A percentile compares a stretch with the other conserved stretches of the same genome.
These are phyloP conservation scores for Mythimna impura DNA, from an alignment of 2,888 invertebrate species.

Conservation along the genomic window DNA sequence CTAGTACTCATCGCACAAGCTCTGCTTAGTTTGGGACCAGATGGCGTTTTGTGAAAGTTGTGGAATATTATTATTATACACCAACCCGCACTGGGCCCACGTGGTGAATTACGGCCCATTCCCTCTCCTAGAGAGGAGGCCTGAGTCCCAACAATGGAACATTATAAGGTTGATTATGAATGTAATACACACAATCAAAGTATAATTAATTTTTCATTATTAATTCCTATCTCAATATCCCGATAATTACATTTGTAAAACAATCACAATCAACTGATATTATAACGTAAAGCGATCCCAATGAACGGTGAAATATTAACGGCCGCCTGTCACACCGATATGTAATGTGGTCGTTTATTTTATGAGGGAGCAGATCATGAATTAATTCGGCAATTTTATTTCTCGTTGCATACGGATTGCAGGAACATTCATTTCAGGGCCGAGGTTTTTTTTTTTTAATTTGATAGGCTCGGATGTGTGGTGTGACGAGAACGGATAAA, in stretches of 20 bases:
- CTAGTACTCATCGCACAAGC: no score
- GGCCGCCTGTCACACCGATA: conserved; percentile 72
- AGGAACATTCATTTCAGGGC: neutral
- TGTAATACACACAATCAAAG: neutral
- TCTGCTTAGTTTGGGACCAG: no score
- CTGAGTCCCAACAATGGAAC: no score
- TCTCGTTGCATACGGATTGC: neutral
- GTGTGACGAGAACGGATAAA: no score
- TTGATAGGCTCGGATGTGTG: no score
- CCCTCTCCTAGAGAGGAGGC: no score
- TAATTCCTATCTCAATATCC: conserved; percentile 21
- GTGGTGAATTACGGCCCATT: no score
- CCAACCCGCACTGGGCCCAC: no score
- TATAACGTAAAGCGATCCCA: conserved; percentile 67
- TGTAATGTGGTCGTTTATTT: conserved; percentile 49
- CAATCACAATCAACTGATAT: conserved; percentile 52
- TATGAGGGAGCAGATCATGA: conserved; percentile 8
- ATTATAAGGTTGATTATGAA: no score
- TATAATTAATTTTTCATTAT: conserved; percentile 17
- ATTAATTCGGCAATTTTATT: conserved; percentile 3
- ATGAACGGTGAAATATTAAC: conserved; percentile 79
- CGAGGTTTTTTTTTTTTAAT: no score
- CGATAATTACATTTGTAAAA: conserved; percentile 44
- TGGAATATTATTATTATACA: no score
- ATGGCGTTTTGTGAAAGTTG: no score